phyloP scores from a whole-genome alignment of 2,113 vertebrate species.

The Melanerpes aurifrons region DNA sequence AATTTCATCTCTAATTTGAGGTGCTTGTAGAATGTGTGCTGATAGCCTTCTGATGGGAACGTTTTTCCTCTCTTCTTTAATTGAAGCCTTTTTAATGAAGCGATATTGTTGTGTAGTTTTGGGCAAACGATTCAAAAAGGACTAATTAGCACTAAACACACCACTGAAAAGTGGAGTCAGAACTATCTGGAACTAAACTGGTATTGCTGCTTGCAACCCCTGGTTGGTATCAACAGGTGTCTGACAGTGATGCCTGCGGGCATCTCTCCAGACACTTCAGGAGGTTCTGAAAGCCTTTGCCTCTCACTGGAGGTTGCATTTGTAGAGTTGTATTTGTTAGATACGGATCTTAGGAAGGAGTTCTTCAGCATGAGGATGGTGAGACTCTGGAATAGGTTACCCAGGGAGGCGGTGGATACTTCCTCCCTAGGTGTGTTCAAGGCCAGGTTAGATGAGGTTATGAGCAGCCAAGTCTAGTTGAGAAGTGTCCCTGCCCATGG shows the following conservation, averaged over 20 bases:
- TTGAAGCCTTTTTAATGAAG: slow-evolving; percentile 64
- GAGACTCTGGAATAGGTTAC: no score
- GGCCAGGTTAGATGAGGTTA: no score
- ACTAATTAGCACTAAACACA: slow-evolving; percentile 52
- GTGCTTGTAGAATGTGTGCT: slow-evolving; percentile 10
- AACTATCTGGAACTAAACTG: neutral
- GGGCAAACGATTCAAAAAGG: slow-evolving; percentile 42
- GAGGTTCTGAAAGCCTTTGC: neutral
- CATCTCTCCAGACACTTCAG: neutral
- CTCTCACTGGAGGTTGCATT: neutral
- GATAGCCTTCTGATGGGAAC: slow-evolving; percentile 47
- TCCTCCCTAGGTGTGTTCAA: no score
- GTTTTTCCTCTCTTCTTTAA: slow-evolving; percentile 45
- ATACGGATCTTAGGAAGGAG: neutral
- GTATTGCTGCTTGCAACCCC: neutral
- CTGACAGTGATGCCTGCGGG: neutral
- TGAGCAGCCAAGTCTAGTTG: no score
- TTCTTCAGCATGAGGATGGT: no score
- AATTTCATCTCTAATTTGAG: slow-evolving; percentile 65
- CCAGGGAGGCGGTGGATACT: no score
- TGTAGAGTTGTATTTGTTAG: neutral
- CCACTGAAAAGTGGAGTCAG: neutral
- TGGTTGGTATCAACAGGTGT: neutral
- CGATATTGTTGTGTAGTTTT: slow-evolving; percentile 2
- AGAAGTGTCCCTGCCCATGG: no score